Conservation (phyloP, 2,797 vertebrate genomes). For the Sebastes paucispinis region DNA sequence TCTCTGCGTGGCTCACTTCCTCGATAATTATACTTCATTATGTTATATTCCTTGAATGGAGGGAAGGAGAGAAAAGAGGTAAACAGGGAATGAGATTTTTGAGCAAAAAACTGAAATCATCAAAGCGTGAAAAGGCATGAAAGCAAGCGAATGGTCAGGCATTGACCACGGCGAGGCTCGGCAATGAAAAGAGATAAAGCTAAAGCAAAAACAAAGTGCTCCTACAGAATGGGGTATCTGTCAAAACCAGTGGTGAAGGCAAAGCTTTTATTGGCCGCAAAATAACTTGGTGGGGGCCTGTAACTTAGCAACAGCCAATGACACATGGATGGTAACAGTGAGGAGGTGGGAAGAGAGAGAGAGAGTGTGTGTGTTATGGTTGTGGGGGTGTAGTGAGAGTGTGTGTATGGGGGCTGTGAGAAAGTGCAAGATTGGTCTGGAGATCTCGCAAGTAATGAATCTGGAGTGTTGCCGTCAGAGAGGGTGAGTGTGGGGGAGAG, state of each 20-base stretch:
- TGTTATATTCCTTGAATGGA: not conserved
- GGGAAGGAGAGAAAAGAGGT: not conserved
- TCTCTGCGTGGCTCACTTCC: not conserved
- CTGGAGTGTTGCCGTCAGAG: constrained; percentile 58
- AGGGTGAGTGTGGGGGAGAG: constrained; percentile 35
- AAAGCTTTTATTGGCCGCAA: constrained; percentile 54
- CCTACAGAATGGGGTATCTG: constrained; percentile 46
- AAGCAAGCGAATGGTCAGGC: not conserved
- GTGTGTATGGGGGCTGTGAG: constrained; percentile 66
- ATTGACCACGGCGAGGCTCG: not conserved
- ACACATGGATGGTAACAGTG: constrained; percentile 69
- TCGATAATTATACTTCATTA: not conserved
- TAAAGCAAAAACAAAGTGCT: constrained; percentile 54
- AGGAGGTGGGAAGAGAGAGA: constrained; percentile 70
- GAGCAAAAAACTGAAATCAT: not conserved
- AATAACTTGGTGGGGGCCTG: constrained; percentile 65
- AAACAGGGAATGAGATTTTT: not conserved
- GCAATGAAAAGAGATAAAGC: constrained; percentile 24
- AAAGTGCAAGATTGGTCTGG: constrained; percentile 73
- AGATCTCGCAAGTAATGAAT: constrained; percentile 73
- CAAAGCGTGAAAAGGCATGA: not conserved
- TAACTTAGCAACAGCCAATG: constrained; percentile 81
- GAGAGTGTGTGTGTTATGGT: constrained; percentile 49
- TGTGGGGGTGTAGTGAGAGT: constrained; percentile 69
- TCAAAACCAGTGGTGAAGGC: constrained; percentile 52